Conservation (phyloP, 2,797 vertebrate genomes). For the Mormyrops boulengeri region DNA sequence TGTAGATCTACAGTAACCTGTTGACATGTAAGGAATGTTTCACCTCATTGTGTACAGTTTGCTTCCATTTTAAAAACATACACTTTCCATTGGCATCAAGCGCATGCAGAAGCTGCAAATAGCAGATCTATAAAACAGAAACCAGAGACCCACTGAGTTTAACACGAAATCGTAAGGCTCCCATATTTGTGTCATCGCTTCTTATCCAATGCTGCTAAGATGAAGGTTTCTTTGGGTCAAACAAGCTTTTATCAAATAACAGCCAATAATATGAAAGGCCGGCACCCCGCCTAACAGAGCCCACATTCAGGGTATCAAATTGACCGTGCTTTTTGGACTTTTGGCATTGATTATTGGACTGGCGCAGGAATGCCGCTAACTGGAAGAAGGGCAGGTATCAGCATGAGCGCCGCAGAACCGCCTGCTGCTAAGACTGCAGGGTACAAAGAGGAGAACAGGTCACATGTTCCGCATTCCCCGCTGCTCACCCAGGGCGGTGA, state of each 20-base stretch:
- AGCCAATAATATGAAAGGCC: neutral
- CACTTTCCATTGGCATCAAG: neutral
- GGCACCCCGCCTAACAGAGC: conserved; percentile 25
- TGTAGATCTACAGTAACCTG: neutral
- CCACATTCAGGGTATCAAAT: conserved; percentile 36
- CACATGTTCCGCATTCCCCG: conserved; percentile 6
- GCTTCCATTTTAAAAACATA: neutral
- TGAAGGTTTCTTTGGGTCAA: conserved; percentile 9
- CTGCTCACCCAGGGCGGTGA: conserved; percentile 17
- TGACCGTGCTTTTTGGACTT: conserved; percentile 25
- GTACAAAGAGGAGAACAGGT: neutral
- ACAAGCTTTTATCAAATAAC: neutral
- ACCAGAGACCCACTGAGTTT: neutral
- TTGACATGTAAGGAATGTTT: neutral
- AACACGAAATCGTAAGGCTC: neutral
- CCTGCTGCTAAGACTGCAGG: conserved; percentile 16
- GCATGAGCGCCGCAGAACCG: neutral
- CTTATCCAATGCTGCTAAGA: neutral
- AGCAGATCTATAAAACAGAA: neutral
- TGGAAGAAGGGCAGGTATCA: conserved; percentile 13
- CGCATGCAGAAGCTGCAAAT: neutral
- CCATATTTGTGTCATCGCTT: neutral
- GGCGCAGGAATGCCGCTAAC: conserved; percentile 23
- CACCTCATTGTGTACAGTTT: neutral
- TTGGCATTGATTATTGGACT: conserved; percentile 20